Evolutionary conservation across 2,888 invertebrate genomes (phyloP).

Genomic region (Notodonta ziczac): DNA sequence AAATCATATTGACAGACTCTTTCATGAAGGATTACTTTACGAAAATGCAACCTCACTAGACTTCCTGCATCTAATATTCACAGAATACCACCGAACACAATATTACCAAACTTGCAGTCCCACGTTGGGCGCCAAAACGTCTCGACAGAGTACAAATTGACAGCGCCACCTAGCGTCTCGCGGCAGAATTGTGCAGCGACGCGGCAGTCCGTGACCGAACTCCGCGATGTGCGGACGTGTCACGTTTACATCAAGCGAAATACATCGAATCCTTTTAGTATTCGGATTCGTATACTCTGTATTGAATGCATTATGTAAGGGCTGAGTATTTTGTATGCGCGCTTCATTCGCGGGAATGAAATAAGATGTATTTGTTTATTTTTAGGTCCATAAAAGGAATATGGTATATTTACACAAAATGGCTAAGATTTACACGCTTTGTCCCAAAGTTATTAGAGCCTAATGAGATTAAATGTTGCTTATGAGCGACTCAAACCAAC

Average conservation of each 20-base stretch:
- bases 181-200: constrained; percentile 53
- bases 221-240: constrained; percentile 62
- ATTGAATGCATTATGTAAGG: constrained; percentile 27
- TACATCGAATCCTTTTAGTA: constrained; percentile 50
- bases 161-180: constrained; percentile 70
- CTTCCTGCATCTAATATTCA: constrained; percentile 26
- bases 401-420: too few species aligned
- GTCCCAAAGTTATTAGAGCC: too few species aligned
- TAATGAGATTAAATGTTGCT: too few species aligned
- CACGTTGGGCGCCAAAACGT: constrained; percentile 68
- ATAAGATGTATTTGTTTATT: neutral
- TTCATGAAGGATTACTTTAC: too few species aligned
- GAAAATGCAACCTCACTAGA: neutral
- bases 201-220: constrained; percentile 72
- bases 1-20: too few species aligned
- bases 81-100: constrained; percentile 32
- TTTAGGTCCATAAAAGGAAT: neutral
- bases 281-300: constrained; percentile 24
- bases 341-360: constrained; percentile 1
- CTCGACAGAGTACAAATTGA: constrained; percentile 63
- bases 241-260: constrained; percentile 61
- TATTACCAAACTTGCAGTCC: constrained; percentile 30
- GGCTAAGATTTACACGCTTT: too few species aligned
- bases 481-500: too few species aligned
- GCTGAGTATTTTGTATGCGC: constrained; percentile 26